Percentiles rank a stretch among this genome's conserved stretches.
Conservation (phyloP, 2,888 invertebrate genomes). For the Ormyrus nitidulus region DNA sequence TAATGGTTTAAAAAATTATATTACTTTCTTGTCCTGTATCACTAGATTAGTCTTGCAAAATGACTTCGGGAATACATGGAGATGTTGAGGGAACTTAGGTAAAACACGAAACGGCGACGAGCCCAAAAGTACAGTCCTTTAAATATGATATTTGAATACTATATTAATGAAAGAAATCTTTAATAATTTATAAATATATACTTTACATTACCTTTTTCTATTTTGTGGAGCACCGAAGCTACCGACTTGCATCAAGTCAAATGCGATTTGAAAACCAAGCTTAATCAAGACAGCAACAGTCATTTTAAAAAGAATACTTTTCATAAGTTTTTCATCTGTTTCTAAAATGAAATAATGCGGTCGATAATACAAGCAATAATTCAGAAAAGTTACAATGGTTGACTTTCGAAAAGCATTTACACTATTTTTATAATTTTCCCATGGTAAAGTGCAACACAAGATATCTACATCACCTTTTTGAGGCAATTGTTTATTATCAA, state of each 20-base stretch:
- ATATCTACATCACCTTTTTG: conserved; percentile 88
- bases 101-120: conserved; percentile 87
- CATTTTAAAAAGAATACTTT: conserved; percentile 87
- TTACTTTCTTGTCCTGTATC: conserved; percentile 79
- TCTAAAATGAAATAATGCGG: conserved; percentile 89
- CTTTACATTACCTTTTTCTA: conserved; percentile 78
- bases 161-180: too few species aligned
- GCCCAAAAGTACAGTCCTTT: conserved; percentile 84
- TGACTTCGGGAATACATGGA: conserved; percentile 84
- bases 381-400: conserved; percentile 87
- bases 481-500: conserved; percentile 76
- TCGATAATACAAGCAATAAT: conserved; percentile 90
- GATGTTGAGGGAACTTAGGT: conserved; percentile 87
- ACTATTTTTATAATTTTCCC: conserved; percentile 91
- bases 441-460: conserved; percentile 90
- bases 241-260: conserved; percentile 90
- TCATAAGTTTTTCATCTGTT: conserved; percentile 90
- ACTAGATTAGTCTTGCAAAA: conserved; percentile 81
- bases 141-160: not conserved
- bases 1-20: not conserved
- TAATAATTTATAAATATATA: too few species aligned
- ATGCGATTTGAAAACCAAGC: conserved; percentile 92
- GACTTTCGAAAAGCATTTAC: conserved; percentile 92
- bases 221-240: conserved; percentile 91
- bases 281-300: conserved; percentile 84